Conservation (phyloP, 2,797 vertebrate genomes). For the Malacoraja senta region DNA sequence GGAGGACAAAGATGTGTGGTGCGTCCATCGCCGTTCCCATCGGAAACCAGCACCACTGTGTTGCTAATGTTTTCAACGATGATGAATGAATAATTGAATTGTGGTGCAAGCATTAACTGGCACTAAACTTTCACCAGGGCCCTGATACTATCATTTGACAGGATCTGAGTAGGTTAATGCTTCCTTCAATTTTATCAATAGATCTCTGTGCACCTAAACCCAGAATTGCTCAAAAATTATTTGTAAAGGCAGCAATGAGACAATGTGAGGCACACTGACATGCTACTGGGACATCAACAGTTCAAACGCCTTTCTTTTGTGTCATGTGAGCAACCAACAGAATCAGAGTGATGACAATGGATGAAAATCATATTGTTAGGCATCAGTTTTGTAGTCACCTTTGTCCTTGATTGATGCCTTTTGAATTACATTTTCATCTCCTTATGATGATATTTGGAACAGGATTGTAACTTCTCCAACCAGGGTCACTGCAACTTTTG, state of each 20-base stretch:
- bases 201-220: not conserved
- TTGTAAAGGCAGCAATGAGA: not conserved
- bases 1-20: no score
- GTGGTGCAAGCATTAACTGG: not conserved
- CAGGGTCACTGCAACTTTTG: not conserved
- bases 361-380: not conserved
- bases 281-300: not conserved
- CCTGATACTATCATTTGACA: not conserved
- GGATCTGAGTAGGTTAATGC: not conserved
- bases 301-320: not conserved
- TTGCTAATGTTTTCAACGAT: no score
- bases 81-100: not conserved
- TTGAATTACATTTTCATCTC: not conserved
- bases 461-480: not conserved
- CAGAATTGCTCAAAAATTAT: not conserved
- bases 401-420: not conserved
- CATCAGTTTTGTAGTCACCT: not conserved
- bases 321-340: not conserved
- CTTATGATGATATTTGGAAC: no score
- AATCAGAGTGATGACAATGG: not conserved
- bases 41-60: no score
- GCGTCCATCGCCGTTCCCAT: no score
- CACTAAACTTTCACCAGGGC: not conserved
- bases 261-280: not conserved
- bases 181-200: not conserved